Evolutionary conservation across 1,140 invertebrate species (phyloP).

Genomic region (Nasonia longicornis): DNA sequence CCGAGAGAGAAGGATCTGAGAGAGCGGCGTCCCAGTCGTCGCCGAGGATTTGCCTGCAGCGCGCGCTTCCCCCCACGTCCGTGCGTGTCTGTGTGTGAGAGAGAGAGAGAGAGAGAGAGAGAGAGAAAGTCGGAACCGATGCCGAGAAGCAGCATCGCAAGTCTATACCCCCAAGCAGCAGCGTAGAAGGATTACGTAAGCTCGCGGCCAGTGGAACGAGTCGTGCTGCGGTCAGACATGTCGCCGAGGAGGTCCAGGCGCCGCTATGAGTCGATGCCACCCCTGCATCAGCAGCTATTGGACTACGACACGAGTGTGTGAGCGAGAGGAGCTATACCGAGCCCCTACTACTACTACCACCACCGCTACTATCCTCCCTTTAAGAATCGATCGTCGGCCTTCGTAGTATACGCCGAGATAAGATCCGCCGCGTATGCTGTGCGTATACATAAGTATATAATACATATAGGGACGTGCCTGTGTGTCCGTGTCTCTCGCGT

Average conservation of each 20-base stretch:
- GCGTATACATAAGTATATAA: background rate
- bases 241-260: background rate
- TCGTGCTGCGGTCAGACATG: background rate
- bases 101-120: too few species aligned
- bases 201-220: background rate
- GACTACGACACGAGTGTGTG: background rate
- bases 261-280: background rate
- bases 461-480: background rate
- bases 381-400: slow-evolving; percentile 26
- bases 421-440: background rate
- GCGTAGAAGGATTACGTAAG: background rate
- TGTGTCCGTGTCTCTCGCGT: background rate
- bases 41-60: slow-evolving; percentile 1
- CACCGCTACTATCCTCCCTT: background rate
- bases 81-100: background rate
- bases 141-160: background rate
- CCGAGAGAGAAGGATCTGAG: slow-evolving; percentile 5
- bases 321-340: background rate
- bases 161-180: background rate
- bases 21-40: slow-evolving; percentile 1
- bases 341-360: background rate
- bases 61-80: background rate
- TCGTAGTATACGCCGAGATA: slow-evolving; percentile 25
- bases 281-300: background rate
- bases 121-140: background rate